Evolutionary conservation across 2,888 invertebrate genomes (phyloP).

Genomic region (Pseudococcus jackbeardsleyi): DNA sequence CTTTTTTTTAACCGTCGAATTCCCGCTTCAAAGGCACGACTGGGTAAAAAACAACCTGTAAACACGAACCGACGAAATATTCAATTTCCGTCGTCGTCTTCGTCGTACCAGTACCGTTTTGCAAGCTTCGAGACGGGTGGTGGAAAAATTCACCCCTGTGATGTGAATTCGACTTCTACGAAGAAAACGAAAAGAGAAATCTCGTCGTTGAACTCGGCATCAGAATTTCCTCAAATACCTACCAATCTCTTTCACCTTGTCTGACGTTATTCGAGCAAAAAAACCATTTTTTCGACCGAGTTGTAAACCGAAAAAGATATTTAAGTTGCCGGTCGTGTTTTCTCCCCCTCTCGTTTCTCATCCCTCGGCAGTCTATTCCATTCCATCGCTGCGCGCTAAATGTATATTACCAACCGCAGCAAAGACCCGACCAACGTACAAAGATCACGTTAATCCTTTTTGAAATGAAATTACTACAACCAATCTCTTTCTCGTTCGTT

Average conservation of each 20-base stretch:
- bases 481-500: not conserved
- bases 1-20: not conserved
- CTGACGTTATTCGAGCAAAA: not conserved
- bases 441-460: conserved; percentile 32
- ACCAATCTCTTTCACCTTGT: not conserved
- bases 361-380: not conserved
- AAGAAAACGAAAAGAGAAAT: not conserved
- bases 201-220: not conserved
- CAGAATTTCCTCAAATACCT: not conserved
- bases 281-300: not conserved
- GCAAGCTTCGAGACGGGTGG: not conserved
- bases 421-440: not conserved
- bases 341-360: not conserved
- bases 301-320: not conserved
- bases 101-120: not conserved
- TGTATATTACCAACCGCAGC: not conserved
- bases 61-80: conserved; percentile 5
- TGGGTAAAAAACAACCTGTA: not conserved
- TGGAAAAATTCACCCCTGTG: not conserved
- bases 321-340: not conserved
- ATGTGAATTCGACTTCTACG: not conserved
- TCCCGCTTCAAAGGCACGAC: not conserved
- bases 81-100: not conserved
- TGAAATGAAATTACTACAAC: not conserved
- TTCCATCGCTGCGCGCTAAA: not conserved